phyloP scores from a whole-genome alignment of 2,113 vertebrate species.

The Pterocles orientalis region DNA sequence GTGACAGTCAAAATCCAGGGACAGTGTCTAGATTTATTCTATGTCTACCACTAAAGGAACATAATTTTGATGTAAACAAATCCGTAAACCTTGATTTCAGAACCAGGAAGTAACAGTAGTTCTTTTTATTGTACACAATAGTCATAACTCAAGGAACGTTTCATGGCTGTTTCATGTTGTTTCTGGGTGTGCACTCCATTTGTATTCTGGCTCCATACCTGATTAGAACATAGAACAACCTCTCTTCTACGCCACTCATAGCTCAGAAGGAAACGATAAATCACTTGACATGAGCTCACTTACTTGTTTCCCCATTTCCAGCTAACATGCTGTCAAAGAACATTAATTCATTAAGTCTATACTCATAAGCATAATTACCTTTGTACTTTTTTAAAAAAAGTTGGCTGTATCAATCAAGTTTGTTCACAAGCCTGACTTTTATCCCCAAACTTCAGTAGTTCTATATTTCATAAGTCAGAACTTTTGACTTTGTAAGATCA shows the following conservation, averaged over 20 bases:
- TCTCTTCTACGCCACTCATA: neutral
- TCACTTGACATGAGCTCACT: neutral
- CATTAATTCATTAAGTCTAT: neutral
- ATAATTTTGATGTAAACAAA: neutral
- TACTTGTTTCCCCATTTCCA: neutral
- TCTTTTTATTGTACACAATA: neutral
- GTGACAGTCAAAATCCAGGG: neutral
- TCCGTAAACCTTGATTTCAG: neutral
- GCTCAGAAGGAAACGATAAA: neutral
- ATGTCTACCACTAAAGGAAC: neutral
- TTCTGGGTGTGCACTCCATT: neutral
- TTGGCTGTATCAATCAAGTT: neutral
- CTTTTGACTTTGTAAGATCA: neutral
- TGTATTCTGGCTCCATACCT: neutral
- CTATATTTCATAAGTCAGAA: neutral
- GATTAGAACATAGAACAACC: neutral
- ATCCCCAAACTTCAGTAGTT: neutral
- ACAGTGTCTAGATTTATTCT: neutral
- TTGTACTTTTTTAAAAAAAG: neutral
- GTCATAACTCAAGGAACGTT: neutral
- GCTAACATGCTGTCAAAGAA: neutral
- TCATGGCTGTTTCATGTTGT: neutral
- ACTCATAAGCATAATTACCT: neutral
- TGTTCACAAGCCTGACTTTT: neutral
- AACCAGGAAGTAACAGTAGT: neutral